Conservation (phyloP, 1,140 invertebrate genomes). For the Ridgeia piscesae region DNA sequence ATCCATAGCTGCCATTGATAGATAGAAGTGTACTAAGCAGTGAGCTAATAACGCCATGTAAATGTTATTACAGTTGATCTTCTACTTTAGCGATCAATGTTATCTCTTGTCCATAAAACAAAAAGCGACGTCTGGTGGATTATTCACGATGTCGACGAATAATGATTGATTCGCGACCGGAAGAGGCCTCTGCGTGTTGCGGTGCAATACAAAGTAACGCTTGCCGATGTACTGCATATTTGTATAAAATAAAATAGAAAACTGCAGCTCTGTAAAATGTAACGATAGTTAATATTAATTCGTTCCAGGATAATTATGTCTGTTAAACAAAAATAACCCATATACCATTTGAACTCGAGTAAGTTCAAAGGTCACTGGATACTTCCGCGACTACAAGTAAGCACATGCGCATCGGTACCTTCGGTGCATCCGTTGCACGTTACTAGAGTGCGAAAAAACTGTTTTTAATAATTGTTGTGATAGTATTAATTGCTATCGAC, state of each 20-base stretch:
- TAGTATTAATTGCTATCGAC: background rate
- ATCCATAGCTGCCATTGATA: background rate
- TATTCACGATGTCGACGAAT: too few relatives aligned
- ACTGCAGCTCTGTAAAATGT: too few relatives aligned
- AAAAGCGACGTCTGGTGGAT: background rate
- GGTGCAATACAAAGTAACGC: too few relatives aligned
- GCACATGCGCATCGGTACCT: background rate
- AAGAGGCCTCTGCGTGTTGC: too few relatives aligned
- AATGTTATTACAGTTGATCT: background rate
- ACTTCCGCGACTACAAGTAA: background rate
- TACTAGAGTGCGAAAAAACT: background rate
- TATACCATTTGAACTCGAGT: too few relatives aligned
- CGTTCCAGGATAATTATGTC: too few relatives aligned
- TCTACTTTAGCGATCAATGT: background rate
- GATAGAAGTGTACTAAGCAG: background rate
- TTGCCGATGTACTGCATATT: too few relatives aligned
- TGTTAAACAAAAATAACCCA: too few relatives aligned
- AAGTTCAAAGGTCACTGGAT: background rate
- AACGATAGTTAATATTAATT: too few relatives aligned
- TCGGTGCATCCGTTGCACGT: background rate
- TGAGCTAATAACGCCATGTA: background rate
- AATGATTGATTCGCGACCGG: too few relatives aligned
- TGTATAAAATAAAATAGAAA: too few relatives aligned
- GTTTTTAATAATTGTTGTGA: background rate
- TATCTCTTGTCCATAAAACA: background rate